Base-by-base conservation (phyloP, 2,888 invertebrate species). In the Pseudolycoriella hygida region DNA sequence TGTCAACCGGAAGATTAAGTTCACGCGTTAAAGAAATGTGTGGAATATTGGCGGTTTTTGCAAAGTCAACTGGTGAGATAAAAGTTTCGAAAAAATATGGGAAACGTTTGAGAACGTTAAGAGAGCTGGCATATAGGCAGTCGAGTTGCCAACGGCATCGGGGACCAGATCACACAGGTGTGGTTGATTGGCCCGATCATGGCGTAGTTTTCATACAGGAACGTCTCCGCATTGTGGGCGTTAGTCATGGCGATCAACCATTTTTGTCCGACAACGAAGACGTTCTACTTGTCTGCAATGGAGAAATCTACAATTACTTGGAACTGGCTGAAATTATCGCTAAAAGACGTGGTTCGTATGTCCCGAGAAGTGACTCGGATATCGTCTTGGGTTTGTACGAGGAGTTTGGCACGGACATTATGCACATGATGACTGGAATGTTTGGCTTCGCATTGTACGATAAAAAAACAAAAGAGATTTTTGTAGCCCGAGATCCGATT, bases 11-110 rank as follows among this genome's bases (percentile, higher is more conserved):
- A 6, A 25, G 25, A 25, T 25, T 25, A 43, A 43, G 12, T 18
- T 17, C 39, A 17, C 31, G 14, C 20, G 8, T 19, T 40, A 8
- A n/a, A 20, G 53, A 45, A 48, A 64, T 64, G 64, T 64, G 64
- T 46, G 64, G 64, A 18, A 64, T 64, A 48, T 63, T 64, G 54
- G 61, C 62, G 17, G 58, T 64, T 50, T 61, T 64, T 48, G 61
- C 62, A 4, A 57, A 55, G 15, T 15, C 19, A 20, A 30, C 57
- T 48, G 58, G 60, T 5, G 25, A 51, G n/a, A 51, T 58, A 2
- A 56, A 62, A 34, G 48, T 47, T 8, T 44, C 53, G 0, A 57
- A 54, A 38, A 48, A 49, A 30, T 55, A 56, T 32, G 32, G 45
- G 12, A 57, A 53, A 17, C 48, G 20, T 18, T 18, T 43, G 19